Evolutionary conservation across 1,140 invertebrate genomes (phyloP), one percentile per base, ranked within the genome.

Genomic region (Drosophila nigromelanica): DNA sequence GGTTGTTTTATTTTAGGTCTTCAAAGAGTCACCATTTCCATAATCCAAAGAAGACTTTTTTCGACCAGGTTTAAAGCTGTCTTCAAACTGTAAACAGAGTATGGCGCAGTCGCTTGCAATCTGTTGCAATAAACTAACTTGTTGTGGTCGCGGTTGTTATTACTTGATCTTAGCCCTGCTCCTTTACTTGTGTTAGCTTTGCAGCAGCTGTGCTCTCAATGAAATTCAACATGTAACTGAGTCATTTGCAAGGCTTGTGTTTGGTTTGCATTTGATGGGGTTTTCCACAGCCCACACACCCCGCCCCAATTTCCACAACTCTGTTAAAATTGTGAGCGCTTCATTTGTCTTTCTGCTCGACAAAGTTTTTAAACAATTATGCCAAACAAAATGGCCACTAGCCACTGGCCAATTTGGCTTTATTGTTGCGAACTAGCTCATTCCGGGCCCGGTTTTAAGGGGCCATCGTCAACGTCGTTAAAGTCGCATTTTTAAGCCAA

Each of bases 401-500:
- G 54, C 56, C 67, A 51, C 51, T 68, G 47, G 47, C 74, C 71
- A 76, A 76, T 76, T 76, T 73, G 15, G 48, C 50, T 48, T 61
- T 47, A 62, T 54, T 55, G 40, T 39, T 14, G 54, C 30, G 11
- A 24, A 21, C 50, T 64, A 62, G 52, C 30, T 67, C 55, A 42
- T 61, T 18, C 42, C 24, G 10, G 14, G 18, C 27, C 18, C 51
- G 11, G 33, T n/a, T 58, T 27, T 6, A 5, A 6, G 27, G 27
- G 61, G 40, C 33, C 60, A 71, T 71, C 43, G 60, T 56, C 60
- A 58, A 73, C 74, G 75, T 81, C 82, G 78, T 87, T 86, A 82
- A 87, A 86, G 76, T 89, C 82, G 67, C 78, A 86, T 86, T 87
- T 87, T 87, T 73, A 70, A 82, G 67, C 70, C 78, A 81, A 86